These are phyloP conservation scores for Drosophila percnosoma DNA, from an alignment of 2,888 invertebrate genomes.

Conservation along the genomic window DNA sequence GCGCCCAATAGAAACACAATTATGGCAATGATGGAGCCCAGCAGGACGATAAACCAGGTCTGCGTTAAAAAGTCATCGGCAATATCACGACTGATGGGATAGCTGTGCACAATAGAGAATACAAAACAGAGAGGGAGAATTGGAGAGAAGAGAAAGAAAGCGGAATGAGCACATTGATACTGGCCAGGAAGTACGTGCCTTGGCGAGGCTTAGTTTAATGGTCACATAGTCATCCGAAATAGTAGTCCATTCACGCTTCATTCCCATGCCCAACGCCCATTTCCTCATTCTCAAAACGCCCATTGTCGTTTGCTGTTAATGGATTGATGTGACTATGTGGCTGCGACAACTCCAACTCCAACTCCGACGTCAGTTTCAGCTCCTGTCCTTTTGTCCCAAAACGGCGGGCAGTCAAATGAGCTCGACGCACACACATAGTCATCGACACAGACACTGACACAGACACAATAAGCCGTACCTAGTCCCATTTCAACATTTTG, in stretches of 20 bases:
- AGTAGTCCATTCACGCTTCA: conserved; percentile 25
- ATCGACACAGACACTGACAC: not conserved
- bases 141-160: conserved; percentile 15
- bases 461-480: conserved; percentile 47
- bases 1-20: conserved; percentile 93
- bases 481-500: conserved; percentile 1
- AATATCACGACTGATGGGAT: conserved; percentile 86
- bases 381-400: conserved; percentile 47
- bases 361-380: conserved; percentile 12
- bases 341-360: conserved; percentile 4
- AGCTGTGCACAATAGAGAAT: conserved; percentile 81
- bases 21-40: conserved; percentile 93
- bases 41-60: conserved; percentile 95
- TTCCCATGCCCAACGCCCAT: conserved; percentile 8
- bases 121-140: conserved; percentile 8
- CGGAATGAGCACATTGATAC: conserved; percentile 59
- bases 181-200: conserved; percentile 64
- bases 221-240: conserved; percentile 28
- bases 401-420: conserved; percentile 73
- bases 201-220: conserved; percentile 74
- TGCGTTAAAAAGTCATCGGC: conserved; percentile 92
- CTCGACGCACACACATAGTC: conserved; percentile 13
- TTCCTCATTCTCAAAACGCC: conserved; percentile 23
- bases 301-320: conserved; percentile 80
- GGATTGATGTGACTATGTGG: conserved; percentile 74